A percentile compares a stretch with the other conserved stretches of the same genome.
Conservation (phyloP, 1,140 invertebrate genomes). For the Pemphigus obesinymphae region DNA sequence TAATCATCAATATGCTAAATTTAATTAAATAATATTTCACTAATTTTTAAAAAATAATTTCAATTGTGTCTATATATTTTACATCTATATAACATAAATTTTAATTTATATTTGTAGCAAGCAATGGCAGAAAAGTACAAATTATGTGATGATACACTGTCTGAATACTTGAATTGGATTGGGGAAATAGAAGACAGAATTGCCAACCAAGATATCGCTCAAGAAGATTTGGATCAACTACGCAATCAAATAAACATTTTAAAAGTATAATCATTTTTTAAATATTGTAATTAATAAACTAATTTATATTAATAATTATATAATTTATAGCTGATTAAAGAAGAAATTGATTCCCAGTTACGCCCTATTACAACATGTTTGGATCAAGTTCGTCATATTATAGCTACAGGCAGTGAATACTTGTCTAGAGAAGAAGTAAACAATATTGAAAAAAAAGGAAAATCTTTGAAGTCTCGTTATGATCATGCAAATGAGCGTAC, state of each 20-base stretch:
- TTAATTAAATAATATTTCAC: slow-evolving; percentile 1
- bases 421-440: slow-evolving; percentile 81
- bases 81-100: not conserved
- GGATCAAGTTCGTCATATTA: slow-evolving; percentile 86
- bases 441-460: slow-evolving; percentile 78
- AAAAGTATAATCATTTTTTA: slow-evolving; percentile 61
- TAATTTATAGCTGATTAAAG: slow-evolving; percentile 71
- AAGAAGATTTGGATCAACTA: slow-evolving; percentile 81
- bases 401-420: slow-evolving; percentile 82
- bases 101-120: slow-evolving; percentile 62
- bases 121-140: slow-evolving; percentile 90
- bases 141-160: slow-evolving; percentile 77
- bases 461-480: slow-evolving; percentile 76
- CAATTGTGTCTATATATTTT: not conserved
- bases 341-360: slow-evolving; percentile 82
- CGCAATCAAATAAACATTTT: slow-evolving; percentile 83
- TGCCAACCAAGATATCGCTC: slow-evolving; percentile 79
- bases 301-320: not conserved
- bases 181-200: slow-evolving; percentile 78
- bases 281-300: not conserved
- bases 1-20: not conserved
- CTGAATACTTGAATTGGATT: slow-evolving; percentile 83
- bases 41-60: not conserved
- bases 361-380: slow-evolving; percentile 78
- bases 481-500: slow-evolving; percentile 74